Base-by-base conservation (phyloP, 2,797 vertebrate species). In the Buceros bicornis region DNA sequence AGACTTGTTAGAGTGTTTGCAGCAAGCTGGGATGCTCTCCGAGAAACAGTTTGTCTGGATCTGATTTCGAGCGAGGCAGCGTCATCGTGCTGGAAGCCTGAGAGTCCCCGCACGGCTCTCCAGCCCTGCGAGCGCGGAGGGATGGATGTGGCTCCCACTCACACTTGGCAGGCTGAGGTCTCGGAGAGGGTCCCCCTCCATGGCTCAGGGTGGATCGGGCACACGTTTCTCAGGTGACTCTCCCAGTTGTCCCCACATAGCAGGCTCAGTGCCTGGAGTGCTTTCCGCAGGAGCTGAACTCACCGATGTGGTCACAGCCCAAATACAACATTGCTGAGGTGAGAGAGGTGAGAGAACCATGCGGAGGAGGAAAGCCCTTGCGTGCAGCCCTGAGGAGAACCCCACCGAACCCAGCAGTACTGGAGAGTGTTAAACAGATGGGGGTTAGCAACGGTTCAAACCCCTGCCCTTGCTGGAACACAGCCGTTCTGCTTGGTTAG, bases 241-340 rank as follows among this genome's bases (percentile, higher is more conserved):
- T 78, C 71, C 62, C 58, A 6, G 14, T 14, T 82, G 72, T 76
- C 47, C 83, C 62, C 35, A 11, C 5, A 2, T 2, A 42, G 89
- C 61, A 13, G 4, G 5, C 66, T 11, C 66, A 8, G 61, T 0
- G 0, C 60, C 37, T 0, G 56, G 18, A 28, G 62, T 0, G 20
- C 33, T 60, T 50, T n/a, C 2, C 0, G 54, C 50, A 20, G n/a
- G 86, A 78, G 70, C 80, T 6, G 6, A 37, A 6, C 47, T 8
- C 13, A 0, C 10, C 0, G 48, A 1, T 2, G 58, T 4, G 50
- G 35, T 9, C 88, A 40, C 1, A 2, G 87, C 62, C 58, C 71
- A 40, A 8, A 0, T 4, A 6, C 13, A 0, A 58, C 21, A 0
- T 15, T 3, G 0, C 0, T 3, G 57, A 43, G 51, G 65, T 6